These are phyloP conservation scores for Sus scrofa DNA, from an alignment of 2,113 vertebrate species.

Conservation along the genomic window DNA sequence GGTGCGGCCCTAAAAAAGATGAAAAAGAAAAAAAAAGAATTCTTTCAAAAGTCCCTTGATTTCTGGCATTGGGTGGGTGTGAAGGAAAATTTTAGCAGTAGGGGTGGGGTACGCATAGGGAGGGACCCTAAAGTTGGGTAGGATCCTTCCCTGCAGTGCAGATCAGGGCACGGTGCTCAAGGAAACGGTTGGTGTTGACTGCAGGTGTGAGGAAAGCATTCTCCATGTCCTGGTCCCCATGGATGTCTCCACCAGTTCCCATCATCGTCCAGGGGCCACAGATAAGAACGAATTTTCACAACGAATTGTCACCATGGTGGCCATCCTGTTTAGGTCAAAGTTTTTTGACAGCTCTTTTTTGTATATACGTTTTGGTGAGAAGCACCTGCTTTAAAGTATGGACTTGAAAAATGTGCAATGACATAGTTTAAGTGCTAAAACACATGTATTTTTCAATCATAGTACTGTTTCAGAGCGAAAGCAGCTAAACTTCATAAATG, in stretches of 20 bases:
- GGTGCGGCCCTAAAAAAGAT: too few relatives aligned
- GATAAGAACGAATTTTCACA: not conserved
- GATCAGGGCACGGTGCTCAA: not conserved
- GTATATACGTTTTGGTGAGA: not conserved
- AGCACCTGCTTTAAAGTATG: not conserved
- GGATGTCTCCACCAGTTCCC: not conserved
- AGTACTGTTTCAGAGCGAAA: not conserved
- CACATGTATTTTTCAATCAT: not conserved
- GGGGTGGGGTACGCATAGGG: too few relatives aligned
- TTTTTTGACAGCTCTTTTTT: not conserved
- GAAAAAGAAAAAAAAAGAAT: too few relatives aligned
- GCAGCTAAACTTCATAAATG: not conserved
- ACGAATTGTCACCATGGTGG: not conserved
- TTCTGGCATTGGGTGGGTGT: not conserved
- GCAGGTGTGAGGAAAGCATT: not conserved
- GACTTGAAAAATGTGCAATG: too few relatives aligned
- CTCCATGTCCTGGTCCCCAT: not conserved
- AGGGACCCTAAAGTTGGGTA: not conserved
- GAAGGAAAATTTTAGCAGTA: not conserved
- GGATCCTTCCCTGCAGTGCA: too few relatives aligned
- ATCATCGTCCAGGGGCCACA: not conserved
- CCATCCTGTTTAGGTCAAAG: not conserved
- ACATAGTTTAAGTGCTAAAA: not conserved
- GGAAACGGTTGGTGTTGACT: not conserved
- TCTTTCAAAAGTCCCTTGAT: too few relatives aligned